These are phyloP conservation scores for Palythoa grandis DNA, from an alignment of 92 coral and sea anemone species.

Conservation along the genomic window DNA sequence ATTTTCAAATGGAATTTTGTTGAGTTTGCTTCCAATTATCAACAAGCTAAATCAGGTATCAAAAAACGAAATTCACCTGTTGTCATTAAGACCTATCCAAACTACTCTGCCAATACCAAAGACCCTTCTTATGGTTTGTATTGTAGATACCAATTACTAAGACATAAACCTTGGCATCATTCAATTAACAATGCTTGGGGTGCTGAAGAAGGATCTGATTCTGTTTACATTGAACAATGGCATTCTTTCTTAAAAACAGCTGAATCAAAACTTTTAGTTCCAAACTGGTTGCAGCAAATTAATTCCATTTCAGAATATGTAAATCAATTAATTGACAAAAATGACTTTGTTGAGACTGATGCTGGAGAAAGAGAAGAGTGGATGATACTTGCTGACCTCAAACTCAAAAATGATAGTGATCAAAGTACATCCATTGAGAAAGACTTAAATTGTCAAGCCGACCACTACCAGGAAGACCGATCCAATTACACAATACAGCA, in stretches of 20 bases:
- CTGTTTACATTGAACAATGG: constrained; percentile 26
- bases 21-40: constrained; percentile 56
- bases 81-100: constrained; percentile 52
- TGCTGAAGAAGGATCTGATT: background rate
- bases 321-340: background rate
- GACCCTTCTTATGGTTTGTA: constrained; percentile 51
- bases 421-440: background rate
- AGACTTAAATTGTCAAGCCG: too few species aligned
- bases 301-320: constrained; percentile 33
- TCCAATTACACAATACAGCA: constrained; percentile 39
- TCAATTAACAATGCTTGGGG: constrained; percentile 50
- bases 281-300: constrained; percentile 53
- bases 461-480: constrained; percentile 7
- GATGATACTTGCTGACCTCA: constrained; percentile 65
- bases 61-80: constrained; percentile 41
- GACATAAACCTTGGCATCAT: constrained; percentile 56
- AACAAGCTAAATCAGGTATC: constrained; percentile 34
- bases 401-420: constrained; percentile 10
- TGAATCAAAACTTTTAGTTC: constrained; percentile 25
- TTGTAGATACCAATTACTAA: constrained; percentile 60
- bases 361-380: constrained; percentile 62
- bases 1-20: constrained; percentile 50
- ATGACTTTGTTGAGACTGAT: constrained; percentile 18
- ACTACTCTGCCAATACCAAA: constrained; percentile 50
- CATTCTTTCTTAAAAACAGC: constrained; percentile 42